Evolutionary conservation across 2,888 invertebrate genomes (phyloP).

Genomic region (Clistopyga incitator): DNA sequence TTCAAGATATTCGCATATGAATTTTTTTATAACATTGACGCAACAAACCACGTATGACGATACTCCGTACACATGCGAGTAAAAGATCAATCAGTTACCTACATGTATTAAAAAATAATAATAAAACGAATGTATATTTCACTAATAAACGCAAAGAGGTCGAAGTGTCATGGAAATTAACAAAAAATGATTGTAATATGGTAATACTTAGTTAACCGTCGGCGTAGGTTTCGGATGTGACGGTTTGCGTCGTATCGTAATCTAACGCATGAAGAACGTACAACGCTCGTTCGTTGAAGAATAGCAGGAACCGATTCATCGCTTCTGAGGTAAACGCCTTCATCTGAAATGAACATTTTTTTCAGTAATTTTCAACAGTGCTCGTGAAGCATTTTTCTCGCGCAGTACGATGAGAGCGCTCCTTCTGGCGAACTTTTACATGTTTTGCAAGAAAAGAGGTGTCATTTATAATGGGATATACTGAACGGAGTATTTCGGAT

Average conservation of each 20-base stretch:
- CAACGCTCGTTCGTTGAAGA: constrained; percentile 79
- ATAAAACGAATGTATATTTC: constrained; percentile 27
- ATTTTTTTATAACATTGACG: background rate
- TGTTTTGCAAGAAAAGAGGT: too few species aligned
- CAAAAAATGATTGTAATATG: constrained; percentile 1
- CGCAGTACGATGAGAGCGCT: too few species aligned
- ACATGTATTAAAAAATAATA: background rate
- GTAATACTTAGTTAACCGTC: background rate
- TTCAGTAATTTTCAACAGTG: background rate
- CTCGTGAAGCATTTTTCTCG: too few species aligned
- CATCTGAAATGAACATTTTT: constrained; percentile 72
- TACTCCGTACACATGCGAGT: background rate
- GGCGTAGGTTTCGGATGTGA: constrained; percentile 45
- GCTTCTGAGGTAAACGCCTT: constrained; percentile 74
- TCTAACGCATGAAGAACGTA: constrained; percentile 73
- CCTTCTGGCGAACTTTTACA: too few species aligned
- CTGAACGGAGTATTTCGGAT: too few species aligned
- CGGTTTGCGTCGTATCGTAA: constrained; percentile 64
- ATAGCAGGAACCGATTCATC: constrained; percentile 77
- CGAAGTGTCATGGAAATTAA: background rate
- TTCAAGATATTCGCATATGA: constrained; percentile 56
- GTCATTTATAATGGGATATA: too few species aligned
- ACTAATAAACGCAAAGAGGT: constrained; percentile 16
- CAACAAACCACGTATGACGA: constrained; percentile 18
- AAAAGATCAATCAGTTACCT: background rate